phyloP scores from a whole-genome alignment of 2,888 invertebrate species.

The Magallana nippona region DNA sequence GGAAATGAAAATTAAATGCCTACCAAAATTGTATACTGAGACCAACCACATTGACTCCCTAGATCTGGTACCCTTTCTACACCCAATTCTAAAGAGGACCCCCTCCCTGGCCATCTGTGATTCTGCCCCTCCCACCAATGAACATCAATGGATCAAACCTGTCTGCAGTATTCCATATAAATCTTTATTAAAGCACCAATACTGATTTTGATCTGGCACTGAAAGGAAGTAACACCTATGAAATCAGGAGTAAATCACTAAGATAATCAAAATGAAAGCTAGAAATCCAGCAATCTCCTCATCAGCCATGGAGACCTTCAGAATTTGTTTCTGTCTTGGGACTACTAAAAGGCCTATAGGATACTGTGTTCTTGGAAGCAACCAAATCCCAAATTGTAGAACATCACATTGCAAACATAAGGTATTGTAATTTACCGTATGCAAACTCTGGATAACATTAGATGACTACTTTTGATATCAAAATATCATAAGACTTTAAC shows the following conservation, averaged over 20 bases:
- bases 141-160: neutral
- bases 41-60: too few relatives aligned
- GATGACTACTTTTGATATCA: too few relatives aligned
- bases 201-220: constrained; percentile 7
- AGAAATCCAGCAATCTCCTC: neutral
- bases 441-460: too few relatives aligned
- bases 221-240: constrained; percentile 6
- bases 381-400: too few relatives aligned
- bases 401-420: too few relatives aligned
- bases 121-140: constrained; percentile 2
- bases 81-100: neutral
- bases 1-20: too few relatives aligned
- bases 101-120: neutral
- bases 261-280: neutral
- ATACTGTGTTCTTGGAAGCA: neutral
- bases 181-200: constrained; percentile 1
- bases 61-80: too few relatives aligned
- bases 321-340: neutral
- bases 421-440: too few relatives aligned
- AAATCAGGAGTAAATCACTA: constrained; percentile 21
- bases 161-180: constrained; percentile 4
- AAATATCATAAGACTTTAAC: too few relatives aligned
- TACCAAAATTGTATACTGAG: too few relatives aligned
- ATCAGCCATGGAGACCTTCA: neutral
- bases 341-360: neutral